Conservation (phyloP, 2,888 invertebrate species). For the Oasisia sp. region DNA sequence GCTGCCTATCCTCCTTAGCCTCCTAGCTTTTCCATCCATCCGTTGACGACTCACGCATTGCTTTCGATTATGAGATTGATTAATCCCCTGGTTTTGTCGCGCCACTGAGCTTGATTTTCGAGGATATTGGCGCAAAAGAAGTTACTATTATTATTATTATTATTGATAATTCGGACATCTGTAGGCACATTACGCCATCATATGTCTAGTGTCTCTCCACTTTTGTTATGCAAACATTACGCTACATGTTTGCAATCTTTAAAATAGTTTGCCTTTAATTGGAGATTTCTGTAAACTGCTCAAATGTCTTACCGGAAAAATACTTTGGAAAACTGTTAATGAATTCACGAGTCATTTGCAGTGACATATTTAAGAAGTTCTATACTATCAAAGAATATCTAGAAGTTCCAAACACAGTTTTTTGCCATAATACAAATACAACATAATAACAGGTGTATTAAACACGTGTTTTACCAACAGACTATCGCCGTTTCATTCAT, state of each 20-base stretch:
- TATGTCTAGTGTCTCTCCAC: neutral
- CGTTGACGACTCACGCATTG: too few relatives aligned
- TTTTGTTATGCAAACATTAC: neutral
- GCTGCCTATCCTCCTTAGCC: too few relatives aligned
- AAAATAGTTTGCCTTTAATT: neutral
- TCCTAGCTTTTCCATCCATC: too few relatives aligned
- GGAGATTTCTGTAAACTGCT: neutral
- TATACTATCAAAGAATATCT: neutral
- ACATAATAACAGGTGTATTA: neutral
- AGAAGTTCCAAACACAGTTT: neutral
- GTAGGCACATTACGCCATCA: too few relatives aligned
- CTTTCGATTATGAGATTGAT: too few relatives aligned
- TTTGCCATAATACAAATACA: neutral
- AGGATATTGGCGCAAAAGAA: too few relatives aligned
- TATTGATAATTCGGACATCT: too few relatives aligned
- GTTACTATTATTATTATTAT: too few relatives aligned
- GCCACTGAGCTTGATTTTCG: too few relatives aligned
- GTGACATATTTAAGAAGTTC: neutral
- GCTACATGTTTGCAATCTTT: neutral
- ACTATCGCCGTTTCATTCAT: neutral
- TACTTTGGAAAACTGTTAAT: neutral
- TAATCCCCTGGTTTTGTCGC: too few relatives aligned
- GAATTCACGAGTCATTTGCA: neutral
- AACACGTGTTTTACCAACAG: neutral
- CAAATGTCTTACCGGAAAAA: neutral